Evolutionary conservation across 1,140 invertebrate species (phyloP).

Genomic region (Drosophila bocki): DNA sequence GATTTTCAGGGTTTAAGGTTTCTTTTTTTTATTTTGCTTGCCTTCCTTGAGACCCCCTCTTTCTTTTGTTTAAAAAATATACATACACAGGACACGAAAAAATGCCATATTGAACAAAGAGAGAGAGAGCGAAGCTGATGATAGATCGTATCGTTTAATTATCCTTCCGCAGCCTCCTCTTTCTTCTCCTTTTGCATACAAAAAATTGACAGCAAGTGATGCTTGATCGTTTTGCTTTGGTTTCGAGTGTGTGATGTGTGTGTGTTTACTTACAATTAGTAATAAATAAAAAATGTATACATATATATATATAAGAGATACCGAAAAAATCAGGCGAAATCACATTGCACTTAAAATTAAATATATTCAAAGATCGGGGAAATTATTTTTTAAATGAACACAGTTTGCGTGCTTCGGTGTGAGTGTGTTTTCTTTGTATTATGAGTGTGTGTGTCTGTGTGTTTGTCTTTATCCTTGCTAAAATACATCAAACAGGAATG

Average conservation of each 20-base stretch:
- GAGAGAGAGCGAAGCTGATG: slow-evolving; percentile 34
- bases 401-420: slow-evolving; percentile 70
- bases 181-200: slow-evolving; percentile 16
- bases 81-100: slow-evolving; percentile 55
- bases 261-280: slow-evolving; percentile 50
- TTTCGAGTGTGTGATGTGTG: slow-evolving; percentile 38
- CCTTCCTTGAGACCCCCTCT: not conserved
- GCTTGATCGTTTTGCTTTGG: slow-evolving; percentile 14
- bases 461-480: slow-evolving; percentile 55
- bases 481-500: slow-evolving; percentile 81
- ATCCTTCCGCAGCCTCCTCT: not conserved
- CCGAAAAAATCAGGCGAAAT: slow-evolving; percentile 42
- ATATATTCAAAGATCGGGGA: slow-evolving; percentile 40
- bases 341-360: slow-evolving; percentile 79
- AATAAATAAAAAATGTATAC: slow-evolving; percentile 29
- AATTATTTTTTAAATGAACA: slow-evolving; percentile 70
- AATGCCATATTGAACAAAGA: slow-evolving; percentile 34
- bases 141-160: slow-evolving; percentile 10
- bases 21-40: not conserved
- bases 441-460: slow-evolving; percentile 35
- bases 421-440: slow-evolving; percentile 12
- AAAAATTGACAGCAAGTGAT: slow-evolving; percentile 46
- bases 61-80: slow-evolving; percentile 46
- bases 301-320: slow-evolving; percentile 21
- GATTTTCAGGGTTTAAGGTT: slow-evolving; percentile 15